Base-by-base conservation (phyloP, 2,888 invertebrate species). In the Anthophora plumipes region DNA sequence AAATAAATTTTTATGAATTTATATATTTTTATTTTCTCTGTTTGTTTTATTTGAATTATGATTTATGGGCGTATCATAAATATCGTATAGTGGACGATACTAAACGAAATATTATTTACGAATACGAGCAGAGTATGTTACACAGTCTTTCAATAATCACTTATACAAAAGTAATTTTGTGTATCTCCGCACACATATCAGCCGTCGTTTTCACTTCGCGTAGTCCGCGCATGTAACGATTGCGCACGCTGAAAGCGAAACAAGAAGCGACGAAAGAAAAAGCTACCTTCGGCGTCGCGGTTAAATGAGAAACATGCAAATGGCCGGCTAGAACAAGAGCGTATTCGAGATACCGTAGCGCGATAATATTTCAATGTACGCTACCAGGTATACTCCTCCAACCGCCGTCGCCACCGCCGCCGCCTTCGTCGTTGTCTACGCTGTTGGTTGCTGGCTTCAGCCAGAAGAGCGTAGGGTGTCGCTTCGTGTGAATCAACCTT, bases 401-500 rank as follows among this genome's bases (percentile, higher is more conserved):
- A 31, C 31, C 31, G 31, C 31, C 31, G 31, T 31, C 31, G 31
- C 31, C 31, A 4, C 31, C 31, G 31, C 31, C 31, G 31, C 31
- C 31, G 4, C 31, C 31, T n/a, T n/a, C n/a, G n/a, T n/a, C n/a
- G n/a, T n/a, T n/a, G n/a, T n/a, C n/a, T n/a, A n/a, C n/a, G n/a
- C n/a, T n/a, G 31, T 31, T 31, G 31, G 31, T 20, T n/a, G n/a
- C 11, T n/a, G 5, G 54, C 20, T 22, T 54, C 12, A 12, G 31
- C 4, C 50, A 11, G 7, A 12, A 48, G 52, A 81, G 74, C 61
- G 59, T 66, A 52, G 64, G 64, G 57, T 77, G 77, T 82, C 72
- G 80, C 54, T 54, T 64, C 72, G 82, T 84, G 81, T 75, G 87
- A 85, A 83, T 71, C 80, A 82, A 63, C 85, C 85, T 83, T 87